Conservation (phyloP, 2,888 invertebrate genomes). For the Eupithecia abbreviata region DNA sequence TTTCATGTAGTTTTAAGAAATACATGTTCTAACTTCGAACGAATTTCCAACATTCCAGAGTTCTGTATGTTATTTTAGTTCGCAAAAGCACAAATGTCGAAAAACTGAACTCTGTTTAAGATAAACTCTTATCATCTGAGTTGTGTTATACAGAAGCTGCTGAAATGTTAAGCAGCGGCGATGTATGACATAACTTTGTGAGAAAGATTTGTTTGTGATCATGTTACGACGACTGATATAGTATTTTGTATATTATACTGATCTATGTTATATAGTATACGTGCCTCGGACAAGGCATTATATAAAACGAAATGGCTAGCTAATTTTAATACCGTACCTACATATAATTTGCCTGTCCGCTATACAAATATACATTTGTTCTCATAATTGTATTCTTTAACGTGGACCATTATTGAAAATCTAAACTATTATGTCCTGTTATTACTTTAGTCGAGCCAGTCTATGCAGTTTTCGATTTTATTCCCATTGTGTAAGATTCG, state of each 20-base stretch:
- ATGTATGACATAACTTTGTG: slow-evolving; percentile 54
- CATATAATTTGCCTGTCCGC: slow-evolving; percentile 15
- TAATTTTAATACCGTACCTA: slow-evolving; percentile 1
- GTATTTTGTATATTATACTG: slow-evolving; percentile 71
- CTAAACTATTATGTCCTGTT: slow-evolving; percentile 20
- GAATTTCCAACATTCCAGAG: slow-evolving; percentile 81
- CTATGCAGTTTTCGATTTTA: slow-evolving; percentile 24
- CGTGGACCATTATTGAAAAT: slow-evolving; percentile 33
- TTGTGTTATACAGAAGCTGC: slow-evolving; percentile 7
- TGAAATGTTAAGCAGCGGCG: not conserved
- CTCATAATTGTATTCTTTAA: slow-evolving; percentile 25
- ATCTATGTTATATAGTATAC: slow-evolving; percentile 50
- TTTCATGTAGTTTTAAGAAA: slow-evolving; percentile 76
- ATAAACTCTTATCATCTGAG: slow-evolving; percentile 2
- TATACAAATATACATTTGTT: slow-evolving; percentile 29
- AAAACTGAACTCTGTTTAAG: slow-evolving; percentile 22
- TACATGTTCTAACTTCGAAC: slow-evolving; percentile 66
- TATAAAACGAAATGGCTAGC: slow-evolving; percentile 13
- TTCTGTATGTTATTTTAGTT: slow-evolving; percentile 63
- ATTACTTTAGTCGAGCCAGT: slow-evolving; percentile 14
- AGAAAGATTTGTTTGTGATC: slow-evolving; percentile 48
- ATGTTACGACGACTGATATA: slow-evolving; percentile 64
- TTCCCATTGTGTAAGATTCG: slow-evolving; percentile 39
- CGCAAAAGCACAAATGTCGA: slow-evolving; percentile 64
- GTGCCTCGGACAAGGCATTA: slow-evolving; percentile 23